Evolutionary conservation across 92 coral and sea anemone genomes (phyloP).

Genomic region (Actinostola sp.): DNA sequence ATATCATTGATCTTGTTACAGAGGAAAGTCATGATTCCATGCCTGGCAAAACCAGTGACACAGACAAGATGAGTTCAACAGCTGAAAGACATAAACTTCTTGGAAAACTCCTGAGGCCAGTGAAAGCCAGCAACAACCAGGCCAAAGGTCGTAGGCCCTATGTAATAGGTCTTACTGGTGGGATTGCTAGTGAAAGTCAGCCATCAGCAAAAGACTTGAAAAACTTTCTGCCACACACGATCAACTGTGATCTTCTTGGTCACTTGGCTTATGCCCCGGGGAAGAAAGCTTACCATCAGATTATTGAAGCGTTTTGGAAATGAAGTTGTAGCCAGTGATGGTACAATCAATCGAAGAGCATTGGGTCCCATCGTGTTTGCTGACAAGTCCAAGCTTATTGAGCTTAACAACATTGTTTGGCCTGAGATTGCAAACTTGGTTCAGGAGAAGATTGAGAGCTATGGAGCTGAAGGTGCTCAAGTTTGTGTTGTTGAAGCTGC

Average conservation of each 20-base stretch:
- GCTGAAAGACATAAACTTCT: conserved; percentile 76
- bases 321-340: conserved; percentile 61
- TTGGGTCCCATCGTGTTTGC: conserved; percentile 88
- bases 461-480: conserved; percentile 41
- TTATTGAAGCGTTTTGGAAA: conserved; percentile 80
- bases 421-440: conserved; percentile 77
- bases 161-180: conserved; percentile 96
- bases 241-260: conserved; percentile 87
- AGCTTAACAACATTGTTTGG: conserved; percentile 92
- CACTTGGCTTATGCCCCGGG: conserved; percentile 89
- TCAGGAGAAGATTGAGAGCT: conserved; percentile 54
- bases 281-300: conserved; percentile 78
- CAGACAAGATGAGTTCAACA: conserved; percentile 94
- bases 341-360: conserved; percentile 66
- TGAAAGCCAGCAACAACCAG: conserved; percentile 24
- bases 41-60: conserved; percentile 34
- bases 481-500: conserved; percentile 93
- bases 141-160: conserved; percentile 66
- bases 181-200: conserved; percentile 94
- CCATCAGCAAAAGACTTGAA: conserved; percentile 85
- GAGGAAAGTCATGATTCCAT: conserved; percentile 37
- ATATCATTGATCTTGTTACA: conserved; percentile 70
- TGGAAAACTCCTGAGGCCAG: conserved; percentile 81
- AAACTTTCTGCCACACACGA: conserved; percentile 82
- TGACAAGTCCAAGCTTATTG: conserved; percentile 58